Percentiles rank a stretch among this genome's conserved stretches.
These are phyloP conservation scores for Theonella swinhoei DNA, from an alignment of 37 sponge, comb jelly and placozoan species.

Conservation along the genomic window DNA sequence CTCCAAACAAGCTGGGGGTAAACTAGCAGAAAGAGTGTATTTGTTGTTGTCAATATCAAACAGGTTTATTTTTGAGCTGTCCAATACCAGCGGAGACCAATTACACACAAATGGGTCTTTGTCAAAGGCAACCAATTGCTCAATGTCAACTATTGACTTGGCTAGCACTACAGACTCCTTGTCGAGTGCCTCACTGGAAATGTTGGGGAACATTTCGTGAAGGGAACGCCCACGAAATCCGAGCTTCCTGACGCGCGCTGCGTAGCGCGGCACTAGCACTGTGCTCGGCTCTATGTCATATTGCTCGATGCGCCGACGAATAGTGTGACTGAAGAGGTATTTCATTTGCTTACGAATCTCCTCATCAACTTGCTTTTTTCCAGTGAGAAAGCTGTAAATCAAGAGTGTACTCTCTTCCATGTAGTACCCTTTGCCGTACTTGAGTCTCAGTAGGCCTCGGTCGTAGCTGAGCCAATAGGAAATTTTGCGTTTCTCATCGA, in stretches of 20 bases:
- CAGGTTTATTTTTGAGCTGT: conserved; percentile 49
- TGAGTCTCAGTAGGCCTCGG: conserved; percentile 44
- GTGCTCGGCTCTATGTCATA: conserved; percentile 16
- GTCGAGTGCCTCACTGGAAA: not conserved
- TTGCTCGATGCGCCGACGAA: conserved; percentile 23
- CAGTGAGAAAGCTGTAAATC: conserved; percentile 22
- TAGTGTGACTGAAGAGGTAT: conserved; percentile 39
- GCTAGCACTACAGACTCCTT: not conserved
- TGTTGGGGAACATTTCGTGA: not conserved
- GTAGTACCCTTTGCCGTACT: conserved; percentile 77
- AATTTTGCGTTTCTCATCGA: conserved; percentile 28
- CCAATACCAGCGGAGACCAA: conserved; percentile 45
- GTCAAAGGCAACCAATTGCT: conserved; percentile 39
- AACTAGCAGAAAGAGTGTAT: conserved; percentile 64
- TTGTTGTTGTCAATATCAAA: conserved; percentile 48
- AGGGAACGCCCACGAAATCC: not conserved
- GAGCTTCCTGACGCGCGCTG: not conserved
- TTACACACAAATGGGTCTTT: conserved; percentile 37
- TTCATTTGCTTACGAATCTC: conserved; percentile 9
- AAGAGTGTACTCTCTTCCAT: conserved; percentile 70
- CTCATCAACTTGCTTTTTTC: not conserved
- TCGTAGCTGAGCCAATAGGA: conserved; percentile 78
- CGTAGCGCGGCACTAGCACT: conserved; percentile 2
- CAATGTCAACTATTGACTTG: conserved; percentile 36
- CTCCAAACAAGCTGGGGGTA: conserved; percentile 60